Percentiles rank a stretch among this genome's conserved stretches.
phyloP scores from a whole-genome alignment of 2,113 vertebrate genomes.

The Plotosus lineatus region DNA sequence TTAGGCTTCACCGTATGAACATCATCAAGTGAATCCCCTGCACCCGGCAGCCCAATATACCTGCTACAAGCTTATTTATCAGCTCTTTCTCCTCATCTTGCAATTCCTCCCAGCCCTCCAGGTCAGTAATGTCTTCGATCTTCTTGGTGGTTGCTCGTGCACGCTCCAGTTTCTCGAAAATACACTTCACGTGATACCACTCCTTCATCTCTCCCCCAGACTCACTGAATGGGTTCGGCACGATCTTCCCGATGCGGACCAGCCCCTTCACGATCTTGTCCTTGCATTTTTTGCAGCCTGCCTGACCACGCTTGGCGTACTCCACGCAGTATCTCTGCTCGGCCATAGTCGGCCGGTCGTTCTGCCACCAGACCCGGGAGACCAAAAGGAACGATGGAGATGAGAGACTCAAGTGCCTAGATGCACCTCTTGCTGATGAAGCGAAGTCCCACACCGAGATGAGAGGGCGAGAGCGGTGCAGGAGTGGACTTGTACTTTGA shows the following conservation, averaged over 20 bases:
- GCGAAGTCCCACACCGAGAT: background rate
- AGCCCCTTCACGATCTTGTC: conserved; percentile 92
- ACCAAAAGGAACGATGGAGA: background rate
- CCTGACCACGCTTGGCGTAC: conserved; percentile 92
- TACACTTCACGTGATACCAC: conserved; percentile 95
- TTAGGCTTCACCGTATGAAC: background rate
- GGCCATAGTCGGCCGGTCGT: conserved; percentile 74
- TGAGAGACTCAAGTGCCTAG: conserved; percentile 31
- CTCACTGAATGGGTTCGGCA: conserved; percentile 97
- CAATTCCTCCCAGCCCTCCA: conserved; percentile 96
- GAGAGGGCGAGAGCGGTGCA: conserved; percentile 1
- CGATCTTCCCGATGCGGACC: conserved; percentile 92
- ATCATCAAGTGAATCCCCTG: too few species aligned
- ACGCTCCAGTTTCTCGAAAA: conserved; percentile 96
- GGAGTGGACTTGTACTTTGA: background rate
- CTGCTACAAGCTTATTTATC: conserved; percentile 85
- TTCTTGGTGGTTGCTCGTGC: conserved; percentile 93
- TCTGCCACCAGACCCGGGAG: conserved; percentile 28
- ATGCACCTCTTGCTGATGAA: background rate
- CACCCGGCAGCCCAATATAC: conserved; percentile 59
- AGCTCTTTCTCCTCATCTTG: conserved; percentile 87
- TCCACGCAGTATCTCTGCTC: conserved; percentile 94
- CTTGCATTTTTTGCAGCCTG: conserved; percentile 97
- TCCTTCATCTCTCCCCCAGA: conserved; percentile 97
- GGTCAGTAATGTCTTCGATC: conserved; percentile 92